Conservation (phyloP, 2,113 vertebrate species). For the Columba janthina region DNA sequence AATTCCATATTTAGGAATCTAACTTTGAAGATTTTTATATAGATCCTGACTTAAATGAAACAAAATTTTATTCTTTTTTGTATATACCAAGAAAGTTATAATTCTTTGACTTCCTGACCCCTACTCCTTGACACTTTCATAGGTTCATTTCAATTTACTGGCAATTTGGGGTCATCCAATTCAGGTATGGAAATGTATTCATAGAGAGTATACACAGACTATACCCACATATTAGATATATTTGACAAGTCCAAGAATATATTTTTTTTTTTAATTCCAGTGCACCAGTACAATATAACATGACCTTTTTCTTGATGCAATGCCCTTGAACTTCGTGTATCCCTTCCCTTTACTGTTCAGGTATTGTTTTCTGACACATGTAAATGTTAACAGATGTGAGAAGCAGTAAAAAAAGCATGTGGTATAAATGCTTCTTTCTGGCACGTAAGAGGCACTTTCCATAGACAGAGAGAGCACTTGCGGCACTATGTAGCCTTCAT, state of each 20-base stretch:
- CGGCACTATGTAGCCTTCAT: slow-evolving; percentile 45
- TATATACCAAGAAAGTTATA: neutral
- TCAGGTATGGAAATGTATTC: neutral
- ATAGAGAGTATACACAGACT: neutral
- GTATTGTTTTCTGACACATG: slow-evolving; percentile 64
- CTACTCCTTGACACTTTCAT: neutral
- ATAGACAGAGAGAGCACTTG: slow-evolving; percentile 56
- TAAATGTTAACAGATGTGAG: slow-evolving; percentile 67
- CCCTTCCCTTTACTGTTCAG: slow-evolving; percentile 43
- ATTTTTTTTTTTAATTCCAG: neutral
- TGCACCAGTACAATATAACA: neutral
- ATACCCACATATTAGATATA: neutral
- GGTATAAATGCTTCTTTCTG: slow-evolving; percentile 61
- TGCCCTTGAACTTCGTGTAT: slow-evolving; percentile 42
- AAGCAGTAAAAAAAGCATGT: slow-evolving; percentile 48
- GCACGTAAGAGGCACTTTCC: slow-evolving; percentile 52
- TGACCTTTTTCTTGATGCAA: slow-evolving; percentile 11
- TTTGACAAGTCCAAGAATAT: slow-evolving; percentile 19
- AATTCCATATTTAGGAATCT: neutral
- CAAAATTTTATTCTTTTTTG: neutral
- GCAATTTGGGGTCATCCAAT: neutral
- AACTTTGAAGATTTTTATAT: neutral
- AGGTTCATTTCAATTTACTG: neutral
- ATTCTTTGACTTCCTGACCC: neutral
- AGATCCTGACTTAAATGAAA: neutral